Conservation (phyloP, 1,140 invertebrate species). For the Yoshiicerus persimilis region DNA sequence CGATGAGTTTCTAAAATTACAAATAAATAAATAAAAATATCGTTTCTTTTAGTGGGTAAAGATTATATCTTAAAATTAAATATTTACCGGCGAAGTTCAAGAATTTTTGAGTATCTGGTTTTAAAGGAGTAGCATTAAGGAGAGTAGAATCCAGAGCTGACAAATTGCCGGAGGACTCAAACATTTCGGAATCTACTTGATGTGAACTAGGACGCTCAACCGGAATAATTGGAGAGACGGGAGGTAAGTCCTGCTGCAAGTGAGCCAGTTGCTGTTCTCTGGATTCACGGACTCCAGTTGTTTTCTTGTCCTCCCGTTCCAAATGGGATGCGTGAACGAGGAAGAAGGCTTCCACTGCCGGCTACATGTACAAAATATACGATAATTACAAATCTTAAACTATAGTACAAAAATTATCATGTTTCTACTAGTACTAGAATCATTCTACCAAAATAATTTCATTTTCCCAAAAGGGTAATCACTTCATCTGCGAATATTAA, state of each 20-base stretch:
- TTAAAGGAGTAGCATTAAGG: constrained; percentile 49
- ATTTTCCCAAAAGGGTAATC: no score
- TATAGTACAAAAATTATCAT: no score
- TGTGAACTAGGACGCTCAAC: constrained; percentile 25
- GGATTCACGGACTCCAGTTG: constrained; percentile 49
- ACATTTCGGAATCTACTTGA: constrained; percentile 38
- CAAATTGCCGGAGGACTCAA: constrained; percentile 8
- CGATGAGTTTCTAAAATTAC: constrained; percentile 77
- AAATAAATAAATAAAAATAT: not conserved
- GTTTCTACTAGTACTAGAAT: no score
- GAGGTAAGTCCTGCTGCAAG: constrained; percentile 58
- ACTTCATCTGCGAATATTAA: no score
- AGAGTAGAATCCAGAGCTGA: constrained; percentile 24
- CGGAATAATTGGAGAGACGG: constrained; percentile 56
- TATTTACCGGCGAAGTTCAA: constrained; percentile 71
- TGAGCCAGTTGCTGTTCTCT: constrained; percentile 62
- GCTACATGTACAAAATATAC: constrained; percentile 60
- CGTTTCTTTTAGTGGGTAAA: not conserved
- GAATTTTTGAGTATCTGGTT: constrained; percentile 68
- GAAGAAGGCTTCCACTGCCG: constrained; percentile 90
- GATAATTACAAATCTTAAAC: no score
- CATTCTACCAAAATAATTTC: no score
- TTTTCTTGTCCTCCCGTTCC: constrained; percentile 49
- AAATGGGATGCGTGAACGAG: constrained; percentile 73
- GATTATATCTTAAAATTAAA: not conserved